Conservation (phyloP, 2,113 vertebrate genomes). For the Talpa occidentalis region DNA sequence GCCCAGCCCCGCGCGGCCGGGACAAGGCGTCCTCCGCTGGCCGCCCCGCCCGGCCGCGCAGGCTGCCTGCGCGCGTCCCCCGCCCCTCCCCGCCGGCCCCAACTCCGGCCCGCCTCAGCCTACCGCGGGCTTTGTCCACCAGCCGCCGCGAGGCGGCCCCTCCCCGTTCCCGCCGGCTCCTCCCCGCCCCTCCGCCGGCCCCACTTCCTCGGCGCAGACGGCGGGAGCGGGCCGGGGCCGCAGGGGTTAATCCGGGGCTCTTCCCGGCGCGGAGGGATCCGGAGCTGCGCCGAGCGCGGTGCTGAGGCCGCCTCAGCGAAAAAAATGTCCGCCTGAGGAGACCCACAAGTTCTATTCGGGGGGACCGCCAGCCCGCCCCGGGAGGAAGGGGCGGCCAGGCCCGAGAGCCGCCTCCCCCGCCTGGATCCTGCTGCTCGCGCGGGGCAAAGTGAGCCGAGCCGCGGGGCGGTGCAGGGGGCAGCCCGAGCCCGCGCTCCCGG, state of each 20-base stretch:
- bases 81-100: neutral
- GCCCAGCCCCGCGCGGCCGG: neutral
- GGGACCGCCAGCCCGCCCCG: slow-evolving; percentile 82
- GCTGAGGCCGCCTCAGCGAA: slow-evolving; percentile 92
- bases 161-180: slow-evolving; percentile 45
- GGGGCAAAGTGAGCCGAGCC: slow-evolving; percentile 58
- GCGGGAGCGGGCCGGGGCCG: slow-evolving; percentile 47
- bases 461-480: slow-evolving; percentile 62
- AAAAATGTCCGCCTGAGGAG: slow-evolving; percentile 99
- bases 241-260: slow-evolving; percentile 84
- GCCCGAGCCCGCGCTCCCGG: slow-evolving; percentile 73
- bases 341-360: slow-evolving; percentile 94
- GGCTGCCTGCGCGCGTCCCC: neutral
- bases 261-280: slow-evolving; percentile 95
- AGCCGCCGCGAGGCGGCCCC: neutral
- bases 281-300: slow-evolving; percentile 88
- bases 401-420: slow-evolving; percentile 74
- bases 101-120: slow-evolving; percentile 17
- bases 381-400: slow-evolving; percentile 84
- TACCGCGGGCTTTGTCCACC: slow-evolving; percentile 68
- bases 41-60: neutral
- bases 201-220: slow-evolving; percentile 24
- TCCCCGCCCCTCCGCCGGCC: slow-evolving; percentile 50
- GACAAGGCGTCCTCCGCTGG: neutral
- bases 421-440: slow-evolving; percentile 26